Conservation (phyloP, 53 echinoderm and acorn worm species). For the Henricia sp. region DNA sequence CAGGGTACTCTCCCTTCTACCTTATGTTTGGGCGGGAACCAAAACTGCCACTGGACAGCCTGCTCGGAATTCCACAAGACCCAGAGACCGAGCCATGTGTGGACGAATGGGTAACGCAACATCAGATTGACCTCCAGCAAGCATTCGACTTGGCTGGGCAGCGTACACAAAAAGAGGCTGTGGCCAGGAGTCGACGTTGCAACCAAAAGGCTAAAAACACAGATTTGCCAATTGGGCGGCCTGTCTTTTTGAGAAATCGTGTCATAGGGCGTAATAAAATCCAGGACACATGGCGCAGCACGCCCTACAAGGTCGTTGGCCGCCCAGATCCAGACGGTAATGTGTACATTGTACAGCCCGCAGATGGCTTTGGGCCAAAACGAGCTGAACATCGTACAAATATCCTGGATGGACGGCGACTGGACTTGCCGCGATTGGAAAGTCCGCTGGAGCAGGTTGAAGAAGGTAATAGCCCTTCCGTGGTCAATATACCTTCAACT, state of each 20-base stretch:
- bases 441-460: no score
- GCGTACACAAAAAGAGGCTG: not conserved
- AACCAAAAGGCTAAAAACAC: not conserved
- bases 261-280: constrained; percentile 29
- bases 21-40: constrained; percentile 42
- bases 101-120: constrained; percentile 18
- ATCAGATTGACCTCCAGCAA: not conserved
- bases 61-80: not conserved
- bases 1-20: constrained; percentile 41
- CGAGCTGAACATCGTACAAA: not conserved
- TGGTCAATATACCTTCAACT: no score
- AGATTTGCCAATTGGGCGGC: no score
- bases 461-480: no score
- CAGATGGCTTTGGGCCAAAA: constrained; percentile 22
- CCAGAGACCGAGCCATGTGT: not conserved
- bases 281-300: constrained; percentile 37
- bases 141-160: constrained; percentile 5
- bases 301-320: not conserved
- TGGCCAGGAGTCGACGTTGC: constrained; percentile 10
- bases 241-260: constrained; percentile 16
- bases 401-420: not conserved
- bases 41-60: constrained; percentile 11
- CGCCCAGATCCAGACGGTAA: constrained; percentile 20
- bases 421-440: not conserved
- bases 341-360: constrained; percentile 40